Conservation (phyloP, 1,140 invertebrate genomes). For the Drosophila parvula region DNA sequence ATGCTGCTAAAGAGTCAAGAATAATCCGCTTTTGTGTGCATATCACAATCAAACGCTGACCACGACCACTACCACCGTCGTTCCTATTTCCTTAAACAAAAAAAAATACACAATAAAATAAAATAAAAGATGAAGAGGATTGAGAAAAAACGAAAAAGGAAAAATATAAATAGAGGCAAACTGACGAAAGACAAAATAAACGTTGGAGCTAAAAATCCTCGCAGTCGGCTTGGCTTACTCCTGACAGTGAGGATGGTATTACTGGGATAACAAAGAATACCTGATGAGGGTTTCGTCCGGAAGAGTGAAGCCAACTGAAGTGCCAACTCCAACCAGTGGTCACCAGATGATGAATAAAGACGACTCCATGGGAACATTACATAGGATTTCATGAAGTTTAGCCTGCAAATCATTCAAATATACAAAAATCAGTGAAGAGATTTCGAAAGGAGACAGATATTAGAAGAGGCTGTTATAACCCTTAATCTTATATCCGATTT, state of each 20-base stretch:
- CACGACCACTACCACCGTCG: slow-evolving; percentile 15
- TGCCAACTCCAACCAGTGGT: neutral
- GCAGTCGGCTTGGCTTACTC: slow-evolving; percentile 15
- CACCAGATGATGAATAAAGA: neutral
- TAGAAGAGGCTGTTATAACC: no score
- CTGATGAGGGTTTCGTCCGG: slow-evolving; percentile 7
- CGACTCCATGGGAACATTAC: neutral
- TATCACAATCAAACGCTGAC: slow-evolving; percentile 75
- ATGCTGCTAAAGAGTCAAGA: slow-evolving; percentile 76
- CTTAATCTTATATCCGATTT: neutral
- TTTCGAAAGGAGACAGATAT: no score
- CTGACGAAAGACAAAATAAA: slow-evolving; percentile 18
- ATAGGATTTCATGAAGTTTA: neutral
- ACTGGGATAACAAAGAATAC: slow-evolving; percentile 16
- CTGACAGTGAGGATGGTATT: slow-evolving; percentile 16
- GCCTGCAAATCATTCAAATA: neutral
- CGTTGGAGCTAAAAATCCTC: slow-evolving; percentile 1
- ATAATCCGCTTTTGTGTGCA: slow-evolving; percentile 81
- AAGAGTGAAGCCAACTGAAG: slow-evolving; percentile 5
- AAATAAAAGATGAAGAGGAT: neutral
- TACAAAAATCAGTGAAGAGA: neutral
- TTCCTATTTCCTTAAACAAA: neutral
- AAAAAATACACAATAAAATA: neutral
- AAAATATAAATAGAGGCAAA: slow-evolving; percentile 2
- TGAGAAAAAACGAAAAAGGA: neutral